These are phyloP conservation scores for Ciconia maguari DNA, from an alignment of 2,113 vertebrate genomes.

Conservation along the genomic window DNA sequence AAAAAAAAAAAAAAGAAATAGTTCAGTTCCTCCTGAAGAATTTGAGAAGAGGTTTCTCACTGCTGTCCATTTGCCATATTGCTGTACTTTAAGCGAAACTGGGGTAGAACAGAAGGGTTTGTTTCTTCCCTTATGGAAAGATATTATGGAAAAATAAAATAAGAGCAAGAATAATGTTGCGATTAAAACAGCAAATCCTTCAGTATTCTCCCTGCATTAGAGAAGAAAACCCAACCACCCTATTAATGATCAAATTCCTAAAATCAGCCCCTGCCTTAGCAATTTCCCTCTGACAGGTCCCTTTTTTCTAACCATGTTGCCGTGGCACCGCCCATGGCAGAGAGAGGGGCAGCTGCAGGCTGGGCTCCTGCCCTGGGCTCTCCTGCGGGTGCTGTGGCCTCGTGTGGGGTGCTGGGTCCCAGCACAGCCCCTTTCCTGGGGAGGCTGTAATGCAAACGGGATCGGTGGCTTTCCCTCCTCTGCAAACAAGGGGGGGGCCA, in stretches of 20 bases:
- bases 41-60: background rate
- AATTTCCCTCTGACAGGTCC: background rate
- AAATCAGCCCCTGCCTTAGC: background rate
- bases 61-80: background rate
- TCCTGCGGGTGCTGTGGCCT: background rate
- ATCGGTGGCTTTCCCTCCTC: background rate
- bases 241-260: background rate
- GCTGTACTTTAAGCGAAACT: background rate
- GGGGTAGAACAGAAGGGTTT: background rate
- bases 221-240: background rate
- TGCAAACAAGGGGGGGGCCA: background rate
- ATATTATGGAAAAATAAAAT: background rate
- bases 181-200: background rate
- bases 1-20: background rate
- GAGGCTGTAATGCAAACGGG: background rate
- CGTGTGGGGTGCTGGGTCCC: background rate
- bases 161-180: background rate
- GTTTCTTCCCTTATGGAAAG: background rate
- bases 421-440: background rate
- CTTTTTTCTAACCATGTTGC: fast-evolving
- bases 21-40: background rate
- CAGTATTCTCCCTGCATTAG: background rate
- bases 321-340: background rate
- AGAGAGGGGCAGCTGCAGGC: background rate
- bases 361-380: background rate